Evolutionary conservation across 1,140 invertebrate genomes (phyloP).

Genomic region (Drosophila punjabiensis): DNA sequence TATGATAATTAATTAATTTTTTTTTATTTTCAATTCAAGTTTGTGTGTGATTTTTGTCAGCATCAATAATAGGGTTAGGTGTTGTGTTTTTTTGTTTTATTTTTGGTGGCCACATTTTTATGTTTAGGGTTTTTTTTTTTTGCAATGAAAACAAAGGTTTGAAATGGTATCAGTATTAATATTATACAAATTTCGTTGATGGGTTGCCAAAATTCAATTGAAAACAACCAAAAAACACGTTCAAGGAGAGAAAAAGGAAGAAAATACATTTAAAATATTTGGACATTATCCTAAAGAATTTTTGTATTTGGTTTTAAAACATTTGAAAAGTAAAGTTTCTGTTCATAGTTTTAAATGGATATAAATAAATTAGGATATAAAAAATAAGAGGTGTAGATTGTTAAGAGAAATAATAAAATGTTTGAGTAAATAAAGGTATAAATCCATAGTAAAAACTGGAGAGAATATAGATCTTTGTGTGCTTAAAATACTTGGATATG

Average conservation of each 20-base stretch:
- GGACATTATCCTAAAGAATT: constrained; percentile 44
- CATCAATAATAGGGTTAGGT: constrained; percentile 56
- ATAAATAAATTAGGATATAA: constrained; percentile 2
- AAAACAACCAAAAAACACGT: constrained; percentile 59
- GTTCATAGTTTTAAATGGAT: constrained; percentile 12
- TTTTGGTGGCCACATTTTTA: constrained; percentile 62
- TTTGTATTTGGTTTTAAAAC: constrained; percentile 19
- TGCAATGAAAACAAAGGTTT: constrained; percentile 60
- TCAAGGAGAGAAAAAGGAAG: constrained; percentile 72
- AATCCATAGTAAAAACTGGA: constrained; percentile 17
- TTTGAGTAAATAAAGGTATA: neutral
- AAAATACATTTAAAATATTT: constrained; percentile 71
- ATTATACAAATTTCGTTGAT: constrained; percentile 45
- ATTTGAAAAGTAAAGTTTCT: constrained; percentile 27
- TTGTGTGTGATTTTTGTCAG: constrained; percentile 40
- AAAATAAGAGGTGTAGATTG: neutral
- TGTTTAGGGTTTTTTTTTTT: constrained; percentile 55
- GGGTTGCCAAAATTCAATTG: constrained; percentile 59
- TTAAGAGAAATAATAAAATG: constrained; percentile 1
- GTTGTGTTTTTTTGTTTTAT: constrained; percentile 23
- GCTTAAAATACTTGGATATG: neutral
- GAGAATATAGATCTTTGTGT: neutral
- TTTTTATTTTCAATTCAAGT: constrained; percentile 21
- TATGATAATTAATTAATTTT: constrained; percentile 19
- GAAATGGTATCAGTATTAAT: constrained; percentile 49